phyloP scores from a whole-genome alignment of 2,797 vertebrate genomes.

The Trichosurus vulpecula region DNA sequence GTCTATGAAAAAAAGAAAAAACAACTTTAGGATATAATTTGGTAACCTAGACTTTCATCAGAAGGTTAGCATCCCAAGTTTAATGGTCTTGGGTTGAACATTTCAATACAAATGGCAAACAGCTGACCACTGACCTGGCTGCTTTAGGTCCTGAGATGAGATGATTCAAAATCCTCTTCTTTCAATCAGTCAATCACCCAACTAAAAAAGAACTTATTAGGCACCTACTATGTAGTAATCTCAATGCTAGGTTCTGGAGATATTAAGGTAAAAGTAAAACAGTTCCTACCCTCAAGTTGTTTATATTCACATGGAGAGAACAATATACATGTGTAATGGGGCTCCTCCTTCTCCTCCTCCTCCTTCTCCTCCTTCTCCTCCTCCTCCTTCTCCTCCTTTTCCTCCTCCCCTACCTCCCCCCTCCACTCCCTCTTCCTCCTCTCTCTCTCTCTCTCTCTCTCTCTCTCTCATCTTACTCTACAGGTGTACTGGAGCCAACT shows the following conservation, averaged over 20 bases:
- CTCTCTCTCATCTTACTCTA: too few relatives aligned
- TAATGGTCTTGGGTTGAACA: not conserved
- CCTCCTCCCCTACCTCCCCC: not conserved
- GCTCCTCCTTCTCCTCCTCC: not conserved
- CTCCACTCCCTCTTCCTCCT: too few relatives aligned
- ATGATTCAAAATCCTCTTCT: not conserved
- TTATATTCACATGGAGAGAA: not conserved
- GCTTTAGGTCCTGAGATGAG: not conserved
- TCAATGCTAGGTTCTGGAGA: not conserved
- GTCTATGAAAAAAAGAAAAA: slow-evolving; percentile 12
- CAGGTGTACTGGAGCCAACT: not conserved
- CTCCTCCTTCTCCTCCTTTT: too few relatives aligned
- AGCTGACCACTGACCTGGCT: not conserved
- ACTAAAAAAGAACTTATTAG: not conserved
- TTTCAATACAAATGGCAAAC: not conserved
- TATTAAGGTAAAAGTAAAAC: not conserved
- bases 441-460: not conserved
- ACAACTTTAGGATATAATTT: not conserved
- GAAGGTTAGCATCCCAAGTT: not conserved
- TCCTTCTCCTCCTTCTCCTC: too few relatives aligned
- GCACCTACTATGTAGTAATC: not conserved
- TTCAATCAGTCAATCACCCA: not conserved
- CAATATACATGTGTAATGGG: not conserved
- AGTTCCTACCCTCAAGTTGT: not conserved
- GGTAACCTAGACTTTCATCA: not conserved